Conservation (phyloP, 2,888 invertebrate genomes). For the Yponomeuta sedellus region DNA sequence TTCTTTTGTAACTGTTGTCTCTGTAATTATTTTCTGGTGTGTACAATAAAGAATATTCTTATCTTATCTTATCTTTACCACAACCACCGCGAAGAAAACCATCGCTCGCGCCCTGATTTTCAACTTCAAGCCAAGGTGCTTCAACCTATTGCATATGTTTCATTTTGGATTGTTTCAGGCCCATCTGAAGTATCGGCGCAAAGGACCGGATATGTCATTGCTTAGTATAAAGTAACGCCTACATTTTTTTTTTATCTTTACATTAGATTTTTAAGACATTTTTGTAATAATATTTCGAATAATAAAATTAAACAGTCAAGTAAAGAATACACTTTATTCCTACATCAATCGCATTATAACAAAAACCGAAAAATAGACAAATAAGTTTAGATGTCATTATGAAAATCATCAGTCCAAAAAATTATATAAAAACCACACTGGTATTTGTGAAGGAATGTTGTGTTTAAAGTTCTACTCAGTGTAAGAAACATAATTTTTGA, state of each 20-base stretch:
- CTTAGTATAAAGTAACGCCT: slow-evolving; percentile 8
- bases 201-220: slow-evolving; percentile 45
- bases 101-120: no score
- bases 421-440: neutral
- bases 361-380: neutral
- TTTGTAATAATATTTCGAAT: no score
- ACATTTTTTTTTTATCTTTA: no score
- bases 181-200: slow-evolving; percentile 83
- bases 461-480: neutral
- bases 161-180: slow-evolving; percentile 65
- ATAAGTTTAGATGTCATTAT: neutral
- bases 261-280: neutral
- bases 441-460: neutral
- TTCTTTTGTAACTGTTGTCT: no score
- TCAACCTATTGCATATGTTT: slow-evolving; percentile 7
- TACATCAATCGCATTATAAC: neutral
- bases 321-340: slow-evolving; percentile 4
- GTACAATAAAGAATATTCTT: no score
- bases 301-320: neutral
- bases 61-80: slow-evolving; percentile 5
- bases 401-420: neutral
- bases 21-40: no score
- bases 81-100: no score
- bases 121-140: no score
- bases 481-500: no score